These are phyloP conservation scores for Lepidurus apus DNA, from an alignment of 1,140 invertebrate genomes.

Conservation along the genomic window DNA sequence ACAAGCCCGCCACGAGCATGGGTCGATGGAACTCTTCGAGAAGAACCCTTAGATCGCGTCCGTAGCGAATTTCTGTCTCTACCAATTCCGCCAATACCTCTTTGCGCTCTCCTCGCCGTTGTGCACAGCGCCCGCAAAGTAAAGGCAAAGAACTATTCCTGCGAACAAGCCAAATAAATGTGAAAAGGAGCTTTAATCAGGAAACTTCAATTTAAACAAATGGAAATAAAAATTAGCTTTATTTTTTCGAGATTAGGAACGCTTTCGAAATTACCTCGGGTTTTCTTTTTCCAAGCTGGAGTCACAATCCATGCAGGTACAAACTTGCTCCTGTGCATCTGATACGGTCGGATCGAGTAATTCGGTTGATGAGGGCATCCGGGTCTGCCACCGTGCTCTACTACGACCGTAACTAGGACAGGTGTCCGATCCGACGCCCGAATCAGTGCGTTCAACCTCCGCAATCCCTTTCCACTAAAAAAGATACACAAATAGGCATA, in stretches of 20 bases:
- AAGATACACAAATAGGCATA: neutral
- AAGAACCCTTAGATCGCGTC: constrained; percentile 82
- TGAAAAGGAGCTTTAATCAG: neutral
- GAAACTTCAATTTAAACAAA: neutral
- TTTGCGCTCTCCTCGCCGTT: constrained; percentile 79
- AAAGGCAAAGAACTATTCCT: constrained; percentile 23
- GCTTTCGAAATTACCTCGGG: neutral
- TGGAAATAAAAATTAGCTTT: neutral
- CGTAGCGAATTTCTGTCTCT: constrained; percentile 93
- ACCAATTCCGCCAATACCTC: constrained; percentile 94
- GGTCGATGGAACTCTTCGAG: constrained; percentile 90
- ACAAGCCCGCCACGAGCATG: constrained; percentile 76
- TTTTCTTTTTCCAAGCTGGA: neutral
- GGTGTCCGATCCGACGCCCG: constrained; percentile 86
- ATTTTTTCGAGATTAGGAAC: neutral
- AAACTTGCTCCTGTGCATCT: constrained; percentile 6
- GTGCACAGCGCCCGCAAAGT: constrained; percentile 79
- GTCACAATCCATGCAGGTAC: constrained; percentile 13
- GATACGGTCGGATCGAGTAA: constrained; percentile 22
- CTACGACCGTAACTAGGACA: constrained; percentile 20
- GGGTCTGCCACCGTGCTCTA: constrained; percentile 25
- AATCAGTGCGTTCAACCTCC: constrained; percentile 82
- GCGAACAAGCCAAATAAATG: neutral
- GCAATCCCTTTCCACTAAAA: constrained; percentile 40
- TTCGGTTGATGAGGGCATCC: constrained; percentile 1